Percentiles rank a stretch among this genome's conserved stretches.
These are phyloP conservation scores for Seira musarum DNA, from an alignment of 2,888 invertebrate genomes.

Conservation along the genomic window DNA sequence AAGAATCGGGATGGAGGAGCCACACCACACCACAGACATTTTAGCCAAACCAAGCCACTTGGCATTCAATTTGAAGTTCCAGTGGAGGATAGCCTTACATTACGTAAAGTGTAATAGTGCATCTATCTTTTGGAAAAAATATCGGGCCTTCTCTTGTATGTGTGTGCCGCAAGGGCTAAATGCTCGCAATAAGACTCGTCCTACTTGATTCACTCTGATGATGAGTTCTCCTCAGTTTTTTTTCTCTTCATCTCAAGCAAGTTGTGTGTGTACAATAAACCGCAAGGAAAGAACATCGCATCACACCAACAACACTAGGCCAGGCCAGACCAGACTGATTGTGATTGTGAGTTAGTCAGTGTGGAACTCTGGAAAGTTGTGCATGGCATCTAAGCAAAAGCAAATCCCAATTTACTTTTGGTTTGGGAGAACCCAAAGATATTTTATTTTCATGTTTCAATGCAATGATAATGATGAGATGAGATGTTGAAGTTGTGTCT, in stretches of 20 bases:
- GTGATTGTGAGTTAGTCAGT: no score
- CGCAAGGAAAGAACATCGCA: background rate
- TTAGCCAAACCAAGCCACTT: slow-evolving; percentile 39
- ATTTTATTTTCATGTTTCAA: background rate
- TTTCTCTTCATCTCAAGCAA: slow-evolving; percentile 16
- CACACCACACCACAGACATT: slow-evolving; percentile 39
- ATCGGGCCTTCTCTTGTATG: no score
- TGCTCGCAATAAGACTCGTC: background rate
- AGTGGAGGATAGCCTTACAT: background rate
- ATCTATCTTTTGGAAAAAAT: background rate
- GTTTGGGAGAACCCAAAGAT: background rate
- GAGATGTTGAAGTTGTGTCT: slow-evolving; percentile 2
- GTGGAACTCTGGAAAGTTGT: background rate
- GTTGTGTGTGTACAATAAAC: background rate
- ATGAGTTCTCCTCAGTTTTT: slow-evolving; percentile 25
- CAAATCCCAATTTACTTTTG: slow-evolving; percentile 2
- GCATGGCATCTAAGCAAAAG: no score
- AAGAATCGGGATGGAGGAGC: slow-evolving; percentile 4
- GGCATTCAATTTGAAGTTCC: slow-evolving; percentile 38
- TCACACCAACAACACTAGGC: no score
- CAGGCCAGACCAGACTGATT: no score
- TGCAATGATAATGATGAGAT: background rate
- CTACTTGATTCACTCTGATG: background rate
- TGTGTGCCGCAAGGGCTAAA: background rate
- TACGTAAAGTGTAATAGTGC: background rate